Evolutionary conservation across 2,113 vertebrate species (phyloP), one percentile per base, ranked within the genome.

Genomic region (Rissa tridactyla): DNA sequence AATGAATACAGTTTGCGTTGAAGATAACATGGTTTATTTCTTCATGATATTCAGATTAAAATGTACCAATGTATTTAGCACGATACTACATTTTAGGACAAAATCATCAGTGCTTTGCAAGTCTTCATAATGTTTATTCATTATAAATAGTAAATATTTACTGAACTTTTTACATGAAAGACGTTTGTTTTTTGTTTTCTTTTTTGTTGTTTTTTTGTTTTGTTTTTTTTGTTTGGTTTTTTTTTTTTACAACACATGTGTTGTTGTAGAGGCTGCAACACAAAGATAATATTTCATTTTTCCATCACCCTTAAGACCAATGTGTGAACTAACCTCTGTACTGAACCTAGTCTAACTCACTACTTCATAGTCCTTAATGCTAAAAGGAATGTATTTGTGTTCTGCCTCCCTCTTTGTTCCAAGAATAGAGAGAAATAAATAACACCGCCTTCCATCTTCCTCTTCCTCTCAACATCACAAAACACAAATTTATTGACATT

Each of bases 91-190:
- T 89, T 97, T 96, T 91, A 96, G 80, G 92, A 97, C 77, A 52
- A 95, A 97, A 95, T 97, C 97, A 97, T 76, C 92, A 97, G 82
- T 95, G 83, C 93, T 91, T 95, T 94, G 90, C 94, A 97, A 97
- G 97, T 98, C 97, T 98, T 98, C 97, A 98, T 98, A 98, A 98
- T 97, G 98, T 98, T 98, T 98, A 99, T 99, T 99, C 98, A 98
- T 99, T 98, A 99, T 99, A 99, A 99, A 99, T 99, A 99, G 99
- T 98, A 99, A 98, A 98, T 98, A 98, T 98, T 99, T 99, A 99
- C 99, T 98, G 98, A 97, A 98, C 96, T 98, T 98, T 99, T 99
- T 98, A 98, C 99, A 99, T 98, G 98, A 98, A 98, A 98, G 98
- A 99, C 98, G 44, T 97, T 98, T 89, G 15, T 27, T 78, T 82